Evolutionary conservation across 2,888 invertebrate genomes (phyloP).

Genomic region (Lepidochitona cinerea): DNA sequence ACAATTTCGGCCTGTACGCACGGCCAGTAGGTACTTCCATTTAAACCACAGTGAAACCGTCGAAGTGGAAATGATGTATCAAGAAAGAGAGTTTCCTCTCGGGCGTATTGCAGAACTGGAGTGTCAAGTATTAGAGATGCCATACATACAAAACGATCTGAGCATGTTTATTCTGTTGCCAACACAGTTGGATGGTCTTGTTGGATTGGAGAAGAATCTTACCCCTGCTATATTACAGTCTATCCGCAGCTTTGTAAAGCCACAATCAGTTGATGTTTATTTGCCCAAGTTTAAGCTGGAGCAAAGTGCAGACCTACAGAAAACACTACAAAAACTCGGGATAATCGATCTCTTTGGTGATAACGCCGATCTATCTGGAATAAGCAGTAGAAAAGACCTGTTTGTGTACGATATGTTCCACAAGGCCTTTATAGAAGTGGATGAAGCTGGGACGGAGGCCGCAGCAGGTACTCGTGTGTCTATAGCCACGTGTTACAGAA

Average conservation of each 20-base stretch:
- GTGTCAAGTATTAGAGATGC: constrained; percentile 82
- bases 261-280: constrained; percentile 10
- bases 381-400: constrained; percentile 35
- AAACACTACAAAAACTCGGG: constrained; percentile 1
- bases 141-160: constrained; percentile 74
- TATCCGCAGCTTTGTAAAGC: background rate
- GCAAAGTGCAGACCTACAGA: constrained; percentile 7
- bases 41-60: constrained; percentile 16
- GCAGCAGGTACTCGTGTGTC: constrained; percentile 32
- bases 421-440: constrained; percentile 65
- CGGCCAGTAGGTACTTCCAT: constrained; percentile 74
- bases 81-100: constrained; percentile 77
- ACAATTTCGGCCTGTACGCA: constrained; percentile 76
- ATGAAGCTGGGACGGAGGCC: background rate
- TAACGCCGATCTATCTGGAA: constrained; percentile 4
- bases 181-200: constrained; percentile 43
- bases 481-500: constrained; percentile 24
- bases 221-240: constrained; percentile 2
- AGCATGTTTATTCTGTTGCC: constrained; percentile 63
- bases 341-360: constrained; percentile 8
- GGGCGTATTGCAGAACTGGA: constrained; percentile 75
- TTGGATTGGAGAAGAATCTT: constrained; percentile 37
- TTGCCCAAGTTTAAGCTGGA: constrained; percentile 14
- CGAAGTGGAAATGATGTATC: constrained; percentile 79
- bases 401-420: constrained; percentile 60